Base-by-base conservation (phyloP, 2,797 vertebrate genomes). In the Manis pentadactyla region DNA sequence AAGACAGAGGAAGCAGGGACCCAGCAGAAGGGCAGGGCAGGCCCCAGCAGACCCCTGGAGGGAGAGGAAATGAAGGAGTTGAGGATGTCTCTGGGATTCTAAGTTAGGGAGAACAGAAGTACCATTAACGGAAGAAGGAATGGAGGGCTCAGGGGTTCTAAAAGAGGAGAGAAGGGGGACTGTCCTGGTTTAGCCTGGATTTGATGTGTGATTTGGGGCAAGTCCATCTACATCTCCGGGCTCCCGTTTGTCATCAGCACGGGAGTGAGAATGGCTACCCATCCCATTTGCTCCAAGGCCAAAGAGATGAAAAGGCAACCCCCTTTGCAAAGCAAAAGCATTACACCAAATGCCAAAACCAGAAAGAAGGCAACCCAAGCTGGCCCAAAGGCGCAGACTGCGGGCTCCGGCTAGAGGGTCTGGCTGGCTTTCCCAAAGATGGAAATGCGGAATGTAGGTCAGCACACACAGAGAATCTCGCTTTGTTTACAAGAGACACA, bases 401-500 rank as follows among this genome's bases (percentile, higher is more conserved):
- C 7, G 57, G 90, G 83, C 93, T 93, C 69, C 2, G 0, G 25
- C 83, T 6, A 42, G 42, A 87, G 83, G 25, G 69, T 81, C 57
- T 87, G 92, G 87, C 87, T 95, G 85, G 51, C 61, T 91, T 95
- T 84, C 94, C 64, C 75, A 42, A 66, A 95, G 96, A 96, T 51
- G 84, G 95, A 97, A 97, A 95, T 17, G 66, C 61, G 91, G 88
- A 90, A 98, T 93, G 84, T 77, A 97, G 95, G 96, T 97, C 94
- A 97, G 93, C 92, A 73, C 90, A 92, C 93, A 89, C 77, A 95
- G 92, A 94, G 95, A 79, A n/a, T 71, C 93, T 73, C 4, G 1
- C 93, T 95, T 57, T 96, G 96, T 97, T 98, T 97, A 96, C 77
- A 95, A 68, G 91, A 97, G 87, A 78, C 93, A 82, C 89, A 87